Base-by-base conservation (phyloP, 2,113 vertebrate genomes). In the Herpetotheres cachinnans region DNA sequence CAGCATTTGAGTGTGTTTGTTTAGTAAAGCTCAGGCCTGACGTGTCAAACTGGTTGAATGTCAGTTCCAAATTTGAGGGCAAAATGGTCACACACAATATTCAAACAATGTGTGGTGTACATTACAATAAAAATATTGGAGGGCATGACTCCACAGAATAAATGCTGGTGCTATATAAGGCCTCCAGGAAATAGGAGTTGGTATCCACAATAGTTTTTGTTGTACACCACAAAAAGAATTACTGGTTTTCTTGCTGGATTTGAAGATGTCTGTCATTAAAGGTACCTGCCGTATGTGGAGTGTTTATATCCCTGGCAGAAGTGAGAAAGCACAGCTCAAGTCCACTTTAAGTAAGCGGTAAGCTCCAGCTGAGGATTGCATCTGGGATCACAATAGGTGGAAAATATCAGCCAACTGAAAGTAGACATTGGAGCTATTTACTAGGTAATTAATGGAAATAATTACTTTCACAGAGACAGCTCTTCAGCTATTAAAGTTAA, bases 11-110 rank as follows among this genome's bases (percentile, higher is more conserved):
- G 52, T 32, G 40, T 79, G 72, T 86, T 74, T 95, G 40, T 61
- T 95, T 92, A 86, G 86, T 63, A 93, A 97, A 96, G 58, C 79
- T 95, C 86, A 77, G 82, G 56, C 56, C 30, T 49, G 65, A 85
- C 26, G 7, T 7, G 5, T 90, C 81, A 70, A 88, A 87, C 71
- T 62, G 36, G 66, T 93, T 0, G 1, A 87, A 84, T 27, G 30
- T 66, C 80, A 81, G 61, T 89, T 97, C 62, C 76, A 95, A 93
- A 80, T 63, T 18, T 77, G 81, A 91, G 61, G 69, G 63, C 67
- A 91, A 83, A 88, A 79, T 70, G 54, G 67, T 83, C 79, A 66
- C 59, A 49, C 34, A 49, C 24, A 69, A 25, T 72, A 92, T 93
- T 89, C 62, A 82, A 82, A 61, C 65, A 69, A 49, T 14, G 34